These are phyloP conservation scores for Saccostrea glomerata DNA, from an alignment of 1,140 invertebrate genomes.

Conservation along the genomic window DNA sequence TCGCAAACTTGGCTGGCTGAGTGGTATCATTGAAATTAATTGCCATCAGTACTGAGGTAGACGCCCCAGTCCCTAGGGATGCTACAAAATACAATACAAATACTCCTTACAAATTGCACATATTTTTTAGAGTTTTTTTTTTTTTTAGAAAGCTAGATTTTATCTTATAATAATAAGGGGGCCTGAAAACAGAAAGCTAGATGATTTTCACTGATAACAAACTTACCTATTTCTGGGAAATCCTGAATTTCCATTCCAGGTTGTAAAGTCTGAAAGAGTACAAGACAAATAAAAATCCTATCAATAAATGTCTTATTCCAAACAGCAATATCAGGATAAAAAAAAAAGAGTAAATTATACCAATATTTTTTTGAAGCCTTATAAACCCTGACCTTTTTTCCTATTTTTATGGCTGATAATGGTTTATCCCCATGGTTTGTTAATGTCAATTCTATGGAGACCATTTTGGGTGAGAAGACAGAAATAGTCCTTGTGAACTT, in stretches of 20 bases:
- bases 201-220: constrained; percentile 2
- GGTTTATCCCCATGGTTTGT: constrained; percentile 86
- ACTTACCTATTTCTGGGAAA: constrained; percentile 85
- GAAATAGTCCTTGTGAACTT: constrained; percentile 83
- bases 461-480: constrained; percentile 91
- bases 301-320: background rate
- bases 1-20: constrained; percentile 90
- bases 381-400: constrained; percentile 83
- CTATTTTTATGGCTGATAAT: constrained; percentile 87
- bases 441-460: constrained; percentile 90
- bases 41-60: constrained; percentile 83
- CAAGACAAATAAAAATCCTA: background rate
- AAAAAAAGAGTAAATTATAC: too few relatives aligned
- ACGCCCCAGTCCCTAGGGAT: constrained; percentile 81
- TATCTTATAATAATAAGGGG: constrained; percentile 3
- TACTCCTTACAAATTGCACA: background rate
- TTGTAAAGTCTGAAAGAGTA: constrained; percentile 82
- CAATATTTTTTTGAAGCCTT: background rate
- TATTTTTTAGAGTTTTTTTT: background rate
- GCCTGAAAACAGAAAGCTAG: background rate
- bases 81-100: constrained; percentile 62
- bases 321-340: background rate
- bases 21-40: constrained; percentile 97
- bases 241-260: constrained; percentile 89
- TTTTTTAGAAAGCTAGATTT: background rate